Evolutionary conservation across 2,888 invertebrate genomes (phyloP).

Genomic region (Scrobipalpa costella): DNA sequence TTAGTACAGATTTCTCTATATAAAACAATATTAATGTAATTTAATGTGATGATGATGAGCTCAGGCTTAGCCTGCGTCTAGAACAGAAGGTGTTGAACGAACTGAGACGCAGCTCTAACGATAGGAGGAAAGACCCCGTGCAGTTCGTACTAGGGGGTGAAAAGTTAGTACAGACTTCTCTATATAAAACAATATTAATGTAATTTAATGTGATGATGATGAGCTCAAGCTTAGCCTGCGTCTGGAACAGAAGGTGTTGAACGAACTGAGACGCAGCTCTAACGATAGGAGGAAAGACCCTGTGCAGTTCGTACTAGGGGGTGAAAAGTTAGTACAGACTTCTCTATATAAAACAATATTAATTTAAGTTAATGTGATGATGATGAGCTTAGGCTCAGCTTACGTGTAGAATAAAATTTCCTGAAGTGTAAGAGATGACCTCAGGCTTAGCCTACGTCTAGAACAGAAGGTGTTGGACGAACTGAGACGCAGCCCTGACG

Average conservation of each 20-base stretch:
- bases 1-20: slow-evolving; percentile 42
- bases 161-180: slow-evolving; percentile 54
- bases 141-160: slow-evolving; percentile 74
- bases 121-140: slow-evolving; percentile 64
- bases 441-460: slow-evolving; percentile 31
- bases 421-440: no score
- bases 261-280: slow-evolving; percentile 65
- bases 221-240: slow-evolving; percentile 46
- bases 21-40: no score
- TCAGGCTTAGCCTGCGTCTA: no score
- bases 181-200: no score
- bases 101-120: slow-evolving; percentile 64
- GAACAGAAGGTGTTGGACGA: slow-evolving; percentile 49
- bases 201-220: no score
- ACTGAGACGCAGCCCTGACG: slow-evolving; percentile 65
- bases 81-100: slow-evolving; percentile 56
- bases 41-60: slow-evolving; percentile 48
- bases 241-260: slow-evolving; percentile 49
- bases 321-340: slow-evolving; percentile 65
- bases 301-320: slow-evolving; percentile 72
- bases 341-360: no score
- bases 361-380: no score
- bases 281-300: slow-evolving; percentile 64
- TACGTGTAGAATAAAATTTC: no score
- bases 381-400: slow-evolving; percentile 46